A percentile compares a stretch with the other conserved stretches of the same genome.
These are phyloP conservation scores for Centroberyx gerrardi DNA, from an alignment of 2,797 vertebrate genomes.

Conservation along the genomic window DNA sequence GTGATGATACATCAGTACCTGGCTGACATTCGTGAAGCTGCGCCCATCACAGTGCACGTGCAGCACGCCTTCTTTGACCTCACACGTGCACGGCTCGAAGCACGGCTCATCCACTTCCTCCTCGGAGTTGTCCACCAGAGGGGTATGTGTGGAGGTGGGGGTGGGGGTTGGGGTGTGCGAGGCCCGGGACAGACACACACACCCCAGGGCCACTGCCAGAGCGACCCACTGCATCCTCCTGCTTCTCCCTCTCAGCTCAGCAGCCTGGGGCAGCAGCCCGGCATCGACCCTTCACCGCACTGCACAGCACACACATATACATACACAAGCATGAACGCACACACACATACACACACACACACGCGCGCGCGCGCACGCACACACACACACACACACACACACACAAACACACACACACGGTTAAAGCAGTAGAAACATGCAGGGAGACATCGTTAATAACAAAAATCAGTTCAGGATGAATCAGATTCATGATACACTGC, in stretches of 20 bases:
- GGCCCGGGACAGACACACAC: conserved; percentile 72
- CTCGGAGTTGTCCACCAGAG: conserved; percentile 86
- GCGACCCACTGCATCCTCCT: conserved; percentile 87
- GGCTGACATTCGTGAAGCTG: conserved; percentile 93
- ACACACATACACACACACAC: conserved; percentile 19
- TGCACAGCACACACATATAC: conserved; percentile 48
- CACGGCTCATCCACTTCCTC: conserved; percentile 88
- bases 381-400: conserved; percentile 6
- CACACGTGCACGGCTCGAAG: conserved; percentile 94
- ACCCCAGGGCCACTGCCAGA: conserved; percentile 82
- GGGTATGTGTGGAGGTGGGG: conserved; percentile 84
- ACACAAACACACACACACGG: not conserved
- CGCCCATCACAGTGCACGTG: conserved; percentile 98
- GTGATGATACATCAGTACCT: conserved; percentile 67
- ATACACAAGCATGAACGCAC: conserved; percentile 26
- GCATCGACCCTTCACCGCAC: conserved; percentile 82
- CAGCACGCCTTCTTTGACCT: conserved; percentile 97
- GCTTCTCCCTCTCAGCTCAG: conserved; percentile 81
- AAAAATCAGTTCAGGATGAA: conserved; percentile 72
- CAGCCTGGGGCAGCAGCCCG: conserved; percentile 81
- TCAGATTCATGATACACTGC: conserved; percentile 78
- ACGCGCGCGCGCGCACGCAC: not conserved
- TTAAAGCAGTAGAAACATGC: conserved; percentile 62
- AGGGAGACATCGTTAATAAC: conserved; percentile 42
- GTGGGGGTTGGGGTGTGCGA: conserved; percentile 81